A percentile compares a stretch with the other conserved stretches of the same genome.
Conservation (phyloP, 2,113 vertebrate genomes). For the Calypte anna region DNA sequence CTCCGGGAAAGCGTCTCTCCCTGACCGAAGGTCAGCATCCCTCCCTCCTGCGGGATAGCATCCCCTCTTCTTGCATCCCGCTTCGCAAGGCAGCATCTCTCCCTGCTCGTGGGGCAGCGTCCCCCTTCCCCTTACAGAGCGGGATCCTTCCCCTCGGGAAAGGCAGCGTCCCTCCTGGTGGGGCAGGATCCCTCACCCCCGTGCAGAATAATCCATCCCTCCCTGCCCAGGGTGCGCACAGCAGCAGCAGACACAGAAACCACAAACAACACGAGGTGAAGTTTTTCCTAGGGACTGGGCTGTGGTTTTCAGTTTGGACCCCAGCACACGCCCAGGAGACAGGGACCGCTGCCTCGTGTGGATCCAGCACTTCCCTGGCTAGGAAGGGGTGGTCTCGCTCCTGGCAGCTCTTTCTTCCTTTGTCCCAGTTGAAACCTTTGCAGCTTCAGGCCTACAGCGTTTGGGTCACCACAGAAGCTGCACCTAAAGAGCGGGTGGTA, state of each 20-base stretch:
- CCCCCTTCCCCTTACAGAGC: too few species aligned
- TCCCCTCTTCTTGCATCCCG: background rate
- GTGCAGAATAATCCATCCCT: too few species aligned
- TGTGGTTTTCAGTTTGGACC: background rate
- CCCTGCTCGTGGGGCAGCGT: background rate
- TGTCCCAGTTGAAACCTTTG: background rate
- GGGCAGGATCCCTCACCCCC: background rate
- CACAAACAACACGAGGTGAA: background rate
- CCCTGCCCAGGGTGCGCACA: background rate
- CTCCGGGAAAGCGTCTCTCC: background rate
- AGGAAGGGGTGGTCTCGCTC: background rate
- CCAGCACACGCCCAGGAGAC: accelerated
- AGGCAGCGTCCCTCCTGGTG: too few species aligned
- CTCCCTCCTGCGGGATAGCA: too few species aligned
- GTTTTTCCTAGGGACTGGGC: background rate
- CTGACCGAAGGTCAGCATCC: background rate
- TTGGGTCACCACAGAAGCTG: background rate
- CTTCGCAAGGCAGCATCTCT: background rate
- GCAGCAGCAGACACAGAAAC: background rate
- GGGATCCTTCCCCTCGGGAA: too few species aligned
- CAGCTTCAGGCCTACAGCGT: background rate
- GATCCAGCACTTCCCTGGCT: accelerated
- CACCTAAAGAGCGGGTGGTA: background rate
- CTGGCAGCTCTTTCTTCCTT: background rate
- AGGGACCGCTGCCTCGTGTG: accelerated